Evolutionary conservation across 2,888 invertebrate genomes (phyloP).

Genomic region (Trichogramma dendrolimi): DNA sequence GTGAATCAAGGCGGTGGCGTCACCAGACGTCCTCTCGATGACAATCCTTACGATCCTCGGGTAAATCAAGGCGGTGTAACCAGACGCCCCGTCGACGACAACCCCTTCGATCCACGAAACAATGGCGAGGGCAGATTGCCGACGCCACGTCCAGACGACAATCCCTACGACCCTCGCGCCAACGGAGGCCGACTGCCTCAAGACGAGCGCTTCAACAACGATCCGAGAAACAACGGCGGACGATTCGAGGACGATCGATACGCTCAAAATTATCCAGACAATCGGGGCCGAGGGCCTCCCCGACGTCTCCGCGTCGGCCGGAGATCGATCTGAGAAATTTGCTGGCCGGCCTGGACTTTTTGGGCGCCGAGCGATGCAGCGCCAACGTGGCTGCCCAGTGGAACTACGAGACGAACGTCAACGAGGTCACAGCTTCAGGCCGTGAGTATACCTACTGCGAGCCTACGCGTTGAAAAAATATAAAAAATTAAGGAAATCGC

Average conservation of each 20-base stretch:
- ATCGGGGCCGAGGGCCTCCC: constrained; percentile 9
- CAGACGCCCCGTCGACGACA: too few species aligned
- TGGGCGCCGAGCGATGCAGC: constrained; percentile 76
- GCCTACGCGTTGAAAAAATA: too few species aligned
- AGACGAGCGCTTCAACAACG: neutral
- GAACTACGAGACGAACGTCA: constrained; percentile 85
- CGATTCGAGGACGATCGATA: constrained; percentile 19
- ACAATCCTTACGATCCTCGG: neutral
- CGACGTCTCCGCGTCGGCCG: constrained; percentile 17
- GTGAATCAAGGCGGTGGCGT: neutral
- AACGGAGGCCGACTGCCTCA: neutral
- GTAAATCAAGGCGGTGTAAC: neutral
- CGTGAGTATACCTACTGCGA: constrained; percentile 58
- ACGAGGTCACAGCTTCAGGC: constrained; percentile 78
- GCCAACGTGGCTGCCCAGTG: constrained; percentile 84
- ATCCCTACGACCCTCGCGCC: neutral
- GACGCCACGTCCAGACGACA: neutral
- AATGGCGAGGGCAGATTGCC: neutral
- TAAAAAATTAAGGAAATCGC: too few species aligned
- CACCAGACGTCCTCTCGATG: neutral
- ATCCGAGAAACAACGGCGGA: neutral
- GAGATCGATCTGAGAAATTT: constrained; percentile 41
- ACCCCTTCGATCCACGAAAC: too few species aligned
- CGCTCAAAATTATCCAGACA: neutral
- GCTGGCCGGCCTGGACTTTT: constrained; percentile 68